Evolutionary conservation across 2,888 invertebrate genomes (phyloP).

Genomic region (Laothoe populi): DNA sequence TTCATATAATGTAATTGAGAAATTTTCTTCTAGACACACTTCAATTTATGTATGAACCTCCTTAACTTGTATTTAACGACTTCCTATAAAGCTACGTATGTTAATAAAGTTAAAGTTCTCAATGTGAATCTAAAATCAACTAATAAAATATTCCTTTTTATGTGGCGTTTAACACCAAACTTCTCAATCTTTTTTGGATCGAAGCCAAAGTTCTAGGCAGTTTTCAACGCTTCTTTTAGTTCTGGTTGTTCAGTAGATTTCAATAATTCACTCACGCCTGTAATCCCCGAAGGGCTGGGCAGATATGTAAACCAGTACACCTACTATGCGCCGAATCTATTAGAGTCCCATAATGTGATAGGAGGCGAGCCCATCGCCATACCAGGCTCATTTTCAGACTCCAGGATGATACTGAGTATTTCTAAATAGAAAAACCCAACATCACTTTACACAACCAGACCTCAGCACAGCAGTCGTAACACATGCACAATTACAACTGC

Average conservation of each 20-base stretch:
- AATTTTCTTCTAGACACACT: background rate
- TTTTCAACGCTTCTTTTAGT: constrained; percentile 6
- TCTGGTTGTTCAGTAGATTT: background rate
- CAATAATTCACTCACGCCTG: background rate
- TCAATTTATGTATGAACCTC: background rate
- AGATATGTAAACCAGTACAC: no score
- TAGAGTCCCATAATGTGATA: no score
- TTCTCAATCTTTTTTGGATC: constrained; percentile 21
- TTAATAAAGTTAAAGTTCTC: constrained; percentile 16
- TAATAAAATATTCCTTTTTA: constrained; percentile 18
- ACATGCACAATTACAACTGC: no score
- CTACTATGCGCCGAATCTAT: no score
- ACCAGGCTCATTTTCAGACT: no score
- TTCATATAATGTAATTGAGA: no score
- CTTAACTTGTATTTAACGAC: background rate
- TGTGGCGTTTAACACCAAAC: constrained; percentile 21
- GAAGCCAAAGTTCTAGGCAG: background rate
- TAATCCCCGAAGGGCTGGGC: no score
- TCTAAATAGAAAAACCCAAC: no score
- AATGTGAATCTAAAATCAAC: constrained; percentile 1
- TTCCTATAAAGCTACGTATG: constrained; percentile 9
- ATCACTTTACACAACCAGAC: no score
- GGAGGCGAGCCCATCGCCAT: no score
- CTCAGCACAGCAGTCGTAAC: no score
- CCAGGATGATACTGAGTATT: no score